Base-by-base conservation (phyloP, 1,140 invertebrate species). In the Bilobella aurantiaca region DNA sequence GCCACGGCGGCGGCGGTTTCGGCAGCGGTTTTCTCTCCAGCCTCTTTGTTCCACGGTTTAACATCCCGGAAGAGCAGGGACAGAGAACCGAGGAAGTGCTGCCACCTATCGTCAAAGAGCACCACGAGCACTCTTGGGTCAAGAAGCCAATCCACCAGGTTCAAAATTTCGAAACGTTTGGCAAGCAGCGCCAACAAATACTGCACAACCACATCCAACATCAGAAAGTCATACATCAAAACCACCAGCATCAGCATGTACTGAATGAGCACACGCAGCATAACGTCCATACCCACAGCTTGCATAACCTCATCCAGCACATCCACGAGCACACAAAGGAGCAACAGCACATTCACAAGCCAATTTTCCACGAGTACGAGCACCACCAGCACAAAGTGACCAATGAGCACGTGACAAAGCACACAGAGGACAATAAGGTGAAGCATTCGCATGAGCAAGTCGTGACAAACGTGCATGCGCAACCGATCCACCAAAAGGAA, bases 261-360 rank as follows among this genome's bases (percentile, higher is more conserved):
- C 49, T 53, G 14, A 12, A 53, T 53, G 49, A 53, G 49, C 49
- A 53, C 49, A 53, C 12, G 3, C 49, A 53, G 49, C 49, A 53
- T 23, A 53, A 53, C 21, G 49, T 53, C 49, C 49, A 53, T 23
- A 53, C 49, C 8, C 49, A 53, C 49, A 53, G 25, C 21, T 23
- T 53, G 5, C 49, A 53, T 23, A 53, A 53, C 21, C 49, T 18
- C 8, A 23, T 53, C 49, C 49, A 53, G 8, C 8, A 53, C 49
- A 23, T 53, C 49, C 49, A 53, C 25, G 8, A 53, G 21, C 12
- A 12, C 21, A 53, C 25, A 53, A 53, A 53, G 21, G 49, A 53
- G 21, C 49, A 53, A 23, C 14, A 53, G 21, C 49, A 53, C 21
- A 53, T 53, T 23, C 49, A 53, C 49, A 8, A 5, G 14, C 49